Conservation (phyloP, 2,113 vertebrate genomes). For the Microcebus ravelobensis region DNA sequence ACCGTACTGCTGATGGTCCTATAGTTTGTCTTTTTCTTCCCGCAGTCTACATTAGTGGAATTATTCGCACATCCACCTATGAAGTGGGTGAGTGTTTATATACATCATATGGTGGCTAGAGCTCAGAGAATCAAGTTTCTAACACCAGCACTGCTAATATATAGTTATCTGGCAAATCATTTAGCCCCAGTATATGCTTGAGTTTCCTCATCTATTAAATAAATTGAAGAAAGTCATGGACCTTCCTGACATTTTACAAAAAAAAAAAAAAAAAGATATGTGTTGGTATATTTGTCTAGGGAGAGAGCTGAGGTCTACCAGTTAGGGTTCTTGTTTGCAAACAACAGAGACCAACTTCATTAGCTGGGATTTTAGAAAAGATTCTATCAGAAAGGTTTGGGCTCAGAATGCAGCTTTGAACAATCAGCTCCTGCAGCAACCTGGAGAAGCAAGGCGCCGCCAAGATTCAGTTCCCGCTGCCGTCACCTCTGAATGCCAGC, state of each 20-base stretch:
- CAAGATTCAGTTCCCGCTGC: rapidly evolving
- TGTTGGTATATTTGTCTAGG: neutral
- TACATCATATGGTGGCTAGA: neutral
- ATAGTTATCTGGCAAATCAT: neutral
- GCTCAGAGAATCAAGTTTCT: neutral
- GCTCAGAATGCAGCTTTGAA: neutral
- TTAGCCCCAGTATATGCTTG: neutral
- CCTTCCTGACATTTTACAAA: neutral
- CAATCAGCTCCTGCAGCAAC: neutral
- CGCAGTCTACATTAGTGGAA: neutral
- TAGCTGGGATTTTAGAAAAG: neutral
- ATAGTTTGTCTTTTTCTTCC: neutral
- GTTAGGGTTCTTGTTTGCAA: neutral
- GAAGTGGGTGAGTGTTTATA: neutral
- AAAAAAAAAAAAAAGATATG: neutral
- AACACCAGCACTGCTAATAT: neutral
- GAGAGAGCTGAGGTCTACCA: neutral
- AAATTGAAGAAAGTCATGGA: neutral
- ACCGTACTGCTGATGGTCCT: too few species aligned
- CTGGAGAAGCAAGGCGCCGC: neutral
- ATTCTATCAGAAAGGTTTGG: neutral
- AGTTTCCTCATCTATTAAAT: neutral
- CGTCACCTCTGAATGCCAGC: neutral
- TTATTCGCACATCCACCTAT: neutral
- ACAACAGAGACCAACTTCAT: neutral